phyloP scores from a whole-genome alignment of 2,888 invertebrate species.

The Nowickia ferox region DNA sequence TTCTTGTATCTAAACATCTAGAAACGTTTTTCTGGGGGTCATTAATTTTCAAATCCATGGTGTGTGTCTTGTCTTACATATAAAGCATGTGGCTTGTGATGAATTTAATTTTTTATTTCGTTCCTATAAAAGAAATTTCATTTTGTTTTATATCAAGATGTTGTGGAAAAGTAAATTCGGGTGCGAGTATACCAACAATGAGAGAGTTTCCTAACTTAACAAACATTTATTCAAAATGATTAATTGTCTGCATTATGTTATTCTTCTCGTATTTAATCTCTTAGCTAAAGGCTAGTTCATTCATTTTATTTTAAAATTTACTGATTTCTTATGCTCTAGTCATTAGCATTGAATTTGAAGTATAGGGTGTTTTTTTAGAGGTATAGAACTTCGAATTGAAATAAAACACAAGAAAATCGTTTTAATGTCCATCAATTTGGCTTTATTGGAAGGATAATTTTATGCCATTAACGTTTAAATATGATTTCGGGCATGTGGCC shows the following conservation, averaged over 20 bases:
- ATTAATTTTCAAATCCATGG: background rate
- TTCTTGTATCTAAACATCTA: background rate
- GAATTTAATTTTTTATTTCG: background rate
- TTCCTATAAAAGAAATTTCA: background rate
- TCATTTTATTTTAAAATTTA: background rate
- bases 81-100: constrained; percentile 1
- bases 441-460: too few relatives aligned
- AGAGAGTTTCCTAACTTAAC: background rate
- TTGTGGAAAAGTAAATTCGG: background rate
- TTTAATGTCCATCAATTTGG: too few relatives aligned
- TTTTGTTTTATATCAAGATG: background rate
- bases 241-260: background rate
- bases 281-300: background rate
- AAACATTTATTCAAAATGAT: background rate
- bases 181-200: background rate
- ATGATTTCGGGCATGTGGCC: too few relatives aligned
- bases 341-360: constrained; percentile 33
- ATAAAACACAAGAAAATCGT: too few relatives aligned
- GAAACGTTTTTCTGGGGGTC: background rate
- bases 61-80: background rate
- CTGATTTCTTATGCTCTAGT: background rate
- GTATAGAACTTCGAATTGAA: too few relatives aligned
- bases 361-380: too few relatives aligned
- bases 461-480: too few relatives aligned
- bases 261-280: constrained; percentile 10